Conservation (phyloP, 2,797 vertebrate genomes). For the Siniperca obscura region DNA sequence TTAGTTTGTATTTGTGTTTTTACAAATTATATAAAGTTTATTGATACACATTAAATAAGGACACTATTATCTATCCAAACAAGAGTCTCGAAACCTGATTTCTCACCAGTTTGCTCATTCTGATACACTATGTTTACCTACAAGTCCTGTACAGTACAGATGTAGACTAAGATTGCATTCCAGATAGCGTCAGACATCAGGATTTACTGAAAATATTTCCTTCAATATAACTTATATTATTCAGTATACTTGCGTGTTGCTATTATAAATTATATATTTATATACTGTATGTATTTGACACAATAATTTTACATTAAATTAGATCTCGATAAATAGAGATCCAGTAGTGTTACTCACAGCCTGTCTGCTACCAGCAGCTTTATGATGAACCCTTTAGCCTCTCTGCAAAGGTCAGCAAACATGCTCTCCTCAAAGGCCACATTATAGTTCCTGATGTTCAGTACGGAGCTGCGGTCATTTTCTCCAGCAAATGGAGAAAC, state of each 20-base stretch:
- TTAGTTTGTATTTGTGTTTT: not conserved
- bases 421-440: constrained; percentile 97
- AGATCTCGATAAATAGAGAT: not conserved
- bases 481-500: constrained; percentile 98
- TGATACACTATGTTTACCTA: not conserved
- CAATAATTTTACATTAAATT: not conserved
- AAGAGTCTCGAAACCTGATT: not conserved
- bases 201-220: not conserved
- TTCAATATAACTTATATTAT: not conserved
- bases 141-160: no score
- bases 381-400: constrained; percentile 96
- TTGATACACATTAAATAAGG: not conserved
- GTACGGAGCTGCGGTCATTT: constrained; percentile 92
- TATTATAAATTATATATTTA: not conserved
- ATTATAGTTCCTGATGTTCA: constrained; percentile 97
- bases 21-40: not conserved
- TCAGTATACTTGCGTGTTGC: not conserved
- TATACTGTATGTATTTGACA: not conserved
- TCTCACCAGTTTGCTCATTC: not conserved
- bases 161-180: not conserved
- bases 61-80: not conserved
- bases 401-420: constrained; percentile 92
- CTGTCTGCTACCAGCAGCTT: constrained; percentile 94
- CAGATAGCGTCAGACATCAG: not conserved
- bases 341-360: constrained; percentile 87